A percentile compares a stretch with the other conserved stretches of the same genome.
Conservation (phyloP, 2,113 vertebrate genomes). For the Aphelocoma coerulescens region DNA sequence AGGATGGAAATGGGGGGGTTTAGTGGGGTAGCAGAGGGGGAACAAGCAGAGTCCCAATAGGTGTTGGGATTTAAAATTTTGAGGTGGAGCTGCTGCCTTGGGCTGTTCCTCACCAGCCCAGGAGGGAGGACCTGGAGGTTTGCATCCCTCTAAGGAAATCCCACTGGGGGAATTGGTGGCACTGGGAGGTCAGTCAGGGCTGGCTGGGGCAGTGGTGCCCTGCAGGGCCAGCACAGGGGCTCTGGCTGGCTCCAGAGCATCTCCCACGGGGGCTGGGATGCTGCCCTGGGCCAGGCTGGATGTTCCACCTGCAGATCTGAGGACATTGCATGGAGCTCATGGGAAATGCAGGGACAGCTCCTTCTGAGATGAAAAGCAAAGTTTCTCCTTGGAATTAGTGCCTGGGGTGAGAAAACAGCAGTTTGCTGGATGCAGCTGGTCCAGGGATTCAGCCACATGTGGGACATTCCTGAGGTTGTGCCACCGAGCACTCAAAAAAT, state of each 20-base stretch:
- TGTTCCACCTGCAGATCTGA: neutral
- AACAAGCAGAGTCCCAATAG: neutral
- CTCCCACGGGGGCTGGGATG: neutral
- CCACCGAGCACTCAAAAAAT: accelerated
- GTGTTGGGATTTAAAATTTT: neutral
- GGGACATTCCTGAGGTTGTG: neutral
- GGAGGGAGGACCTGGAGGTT: neutral
- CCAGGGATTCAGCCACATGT: accelerated
- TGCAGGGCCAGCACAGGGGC: neutral
- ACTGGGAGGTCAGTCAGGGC: neutral
- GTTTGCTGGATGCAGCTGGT: accelerated
- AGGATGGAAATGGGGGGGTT: neutral
- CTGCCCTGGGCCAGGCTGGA: accelerated
- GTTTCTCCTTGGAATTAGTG: neutral
- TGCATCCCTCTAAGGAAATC: neutral
- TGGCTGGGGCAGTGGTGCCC: neutral
- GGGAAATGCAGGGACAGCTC: neutral
- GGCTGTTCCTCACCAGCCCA: neutral
- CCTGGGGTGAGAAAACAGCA: neutral
- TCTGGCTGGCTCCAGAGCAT: accelerated
- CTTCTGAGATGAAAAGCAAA: neutral
- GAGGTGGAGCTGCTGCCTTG: neutral
- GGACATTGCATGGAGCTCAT: neutral
- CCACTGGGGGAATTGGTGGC: neutral
- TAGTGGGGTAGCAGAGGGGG: neutral